These are phyloP conservation scores for Alosa sapidissima DNA, from an alignment of 2,797 vertebrate genomes.

Conservation along the genomic window DNA sequence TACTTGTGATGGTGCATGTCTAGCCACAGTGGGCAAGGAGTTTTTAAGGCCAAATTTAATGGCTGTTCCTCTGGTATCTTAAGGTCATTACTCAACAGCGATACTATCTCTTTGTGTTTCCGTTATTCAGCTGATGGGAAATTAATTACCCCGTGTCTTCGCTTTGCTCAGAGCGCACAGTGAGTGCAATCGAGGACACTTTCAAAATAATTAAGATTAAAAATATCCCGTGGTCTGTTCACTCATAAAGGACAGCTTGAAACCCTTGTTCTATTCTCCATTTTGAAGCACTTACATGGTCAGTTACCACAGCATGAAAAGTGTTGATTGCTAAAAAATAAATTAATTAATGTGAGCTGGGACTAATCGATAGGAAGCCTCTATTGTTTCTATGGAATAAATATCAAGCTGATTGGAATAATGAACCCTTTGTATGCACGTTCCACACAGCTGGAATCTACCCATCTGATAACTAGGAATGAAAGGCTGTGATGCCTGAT, in stretches of 20 bases:
- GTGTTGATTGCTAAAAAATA: not conserved
- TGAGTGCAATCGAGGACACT: conserved; percentile 2
- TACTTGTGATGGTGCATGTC: not conserved
- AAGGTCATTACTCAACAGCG: conserved; percentile 13
- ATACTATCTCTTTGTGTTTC: conserved; percentile 24
- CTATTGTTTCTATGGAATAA: not conserved
- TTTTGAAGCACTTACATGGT: not conserved
- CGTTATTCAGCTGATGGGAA: conserved; percentile 13
- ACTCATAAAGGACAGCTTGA: conserved; percentile 12
- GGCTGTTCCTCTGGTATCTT: not conserved
- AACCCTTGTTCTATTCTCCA: not conserved
- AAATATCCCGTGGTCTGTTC: conserved; percentile 21
- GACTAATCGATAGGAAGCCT: not conserved
- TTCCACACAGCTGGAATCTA: not conserved
- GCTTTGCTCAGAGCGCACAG: not conserved
- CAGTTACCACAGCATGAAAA: not conserved
- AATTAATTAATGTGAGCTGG: not conserved
- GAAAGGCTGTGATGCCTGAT: not conserved
- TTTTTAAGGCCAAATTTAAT: conserved; percentile 23
- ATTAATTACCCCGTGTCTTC: not conserved
- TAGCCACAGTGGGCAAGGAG: not conserved
- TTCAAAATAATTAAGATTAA: not conserved
- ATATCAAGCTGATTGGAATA: not conserved
- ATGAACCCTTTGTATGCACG: not conserved
- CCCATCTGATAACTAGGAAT: not conserved